A percentile compares a stretch with the other conserved stretches of the same genome.
These are phyloP conservation scores for Panagrolaimus sp. DNA, from an alignment of 1,140 invertebrate species.

Conservation along the genomic window DNA sequence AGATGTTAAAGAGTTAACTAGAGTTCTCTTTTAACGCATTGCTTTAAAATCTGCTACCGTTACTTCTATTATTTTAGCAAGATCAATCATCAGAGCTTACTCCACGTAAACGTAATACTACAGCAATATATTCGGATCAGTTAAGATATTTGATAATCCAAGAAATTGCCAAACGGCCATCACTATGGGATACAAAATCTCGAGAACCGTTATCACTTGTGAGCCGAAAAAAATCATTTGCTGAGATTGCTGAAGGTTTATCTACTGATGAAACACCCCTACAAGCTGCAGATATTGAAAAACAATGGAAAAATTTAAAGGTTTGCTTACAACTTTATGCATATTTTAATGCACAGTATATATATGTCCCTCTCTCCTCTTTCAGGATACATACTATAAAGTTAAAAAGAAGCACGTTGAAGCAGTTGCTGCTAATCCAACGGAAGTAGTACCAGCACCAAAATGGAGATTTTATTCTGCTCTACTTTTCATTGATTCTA, in stretches of 20 bases:
- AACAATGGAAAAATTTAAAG: slow-evolving; percentile 12
- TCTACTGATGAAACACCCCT: neutral
- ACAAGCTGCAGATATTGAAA: neutral
- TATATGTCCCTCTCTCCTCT: no score
- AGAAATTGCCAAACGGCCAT: neutral
- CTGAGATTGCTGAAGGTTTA: neutral
- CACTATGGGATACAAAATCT: neutral
- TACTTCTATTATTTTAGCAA: no score
- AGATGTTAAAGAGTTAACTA: no score
- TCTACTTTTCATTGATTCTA: neutral
- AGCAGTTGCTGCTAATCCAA: neutral
- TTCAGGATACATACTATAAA: slow-evolving; percentile 8
- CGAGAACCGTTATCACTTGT: neutral
- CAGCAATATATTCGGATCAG: neutral
- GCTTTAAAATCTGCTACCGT: no score
- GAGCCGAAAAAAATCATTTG: neutral
- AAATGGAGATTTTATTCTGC: neutral
- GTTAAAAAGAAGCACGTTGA: slow-evolving; percentile 4
- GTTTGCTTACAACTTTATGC: neutral
- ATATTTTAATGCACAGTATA: neutral
- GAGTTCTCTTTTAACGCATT: no score
- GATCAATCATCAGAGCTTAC: no score
- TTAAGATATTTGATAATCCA: neutral
- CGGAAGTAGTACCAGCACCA: neutral
- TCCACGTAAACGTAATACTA: slow-evolving; percentile 1